Evolutionary conservation across 2,888 invertebrate genomes (phyloP), one percentile per base, ranked within the genome.

Genomic region (Folsomia manolachei): DNA sequence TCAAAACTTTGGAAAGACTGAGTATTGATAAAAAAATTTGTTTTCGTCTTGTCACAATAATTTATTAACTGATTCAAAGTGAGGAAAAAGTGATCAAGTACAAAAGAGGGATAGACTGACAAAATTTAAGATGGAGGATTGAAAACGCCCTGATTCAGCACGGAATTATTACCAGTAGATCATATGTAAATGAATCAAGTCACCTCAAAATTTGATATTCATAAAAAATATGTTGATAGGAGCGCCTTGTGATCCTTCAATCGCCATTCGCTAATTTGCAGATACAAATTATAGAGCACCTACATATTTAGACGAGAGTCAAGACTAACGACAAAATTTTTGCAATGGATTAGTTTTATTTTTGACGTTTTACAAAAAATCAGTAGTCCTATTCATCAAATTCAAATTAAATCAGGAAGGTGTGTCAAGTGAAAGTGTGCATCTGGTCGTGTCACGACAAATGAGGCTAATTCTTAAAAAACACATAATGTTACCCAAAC

Each of bases 31-130:
- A 39, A 39, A 9, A 9, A n/a, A n/a, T n/a, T n/a, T n/a, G n/a
- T n/a, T n/a, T 9, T 9, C 39, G 14, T 39, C 4, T 39, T 39
- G 39, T 39, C 39, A 9, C 39, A 39, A 39, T 39, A 39, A 4
- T 39, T 39, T 39, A 39, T 39, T 39, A n/a, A n/a, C n/a, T 39
- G 39, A 14, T 39, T 39, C 39, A 14, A 39, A 39, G 4, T 39
- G 39, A 39, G 39, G 39, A 39, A 39, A 9, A 14, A n/a, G n/a
- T 9, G 7, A 14, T 39, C 39, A 39, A 56, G 56, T 56, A 56
- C 56, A 56, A 56, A 56, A 56, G 56, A 56, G 56, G 56, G 21
- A 56, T 56, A 56, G 56, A 56, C 56, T 56, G 56, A 56, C 56
- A 56, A 39, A 39, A 39, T n/a, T n/a, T n/a, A n/a, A n/a, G n/a